phyloP scores from a whole-genome alignment of 2,113 vertebrate genomes.

The Peromyscus californicus region DNA sequence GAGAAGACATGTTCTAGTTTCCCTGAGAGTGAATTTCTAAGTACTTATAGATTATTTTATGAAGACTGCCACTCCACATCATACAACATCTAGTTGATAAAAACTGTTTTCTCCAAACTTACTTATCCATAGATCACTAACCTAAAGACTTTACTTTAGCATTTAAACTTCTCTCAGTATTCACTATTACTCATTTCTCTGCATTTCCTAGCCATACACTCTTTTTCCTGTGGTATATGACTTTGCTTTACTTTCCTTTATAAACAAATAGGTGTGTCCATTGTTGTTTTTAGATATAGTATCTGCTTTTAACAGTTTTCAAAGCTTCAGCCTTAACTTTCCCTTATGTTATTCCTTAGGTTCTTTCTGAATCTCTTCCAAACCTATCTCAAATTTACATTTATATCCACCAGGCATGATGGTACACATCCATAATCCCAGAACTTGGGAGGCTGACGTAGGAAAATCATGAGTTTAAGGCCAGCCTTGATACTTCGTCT shows the following conservation, averaged over 20 bases:
- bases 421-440: not conserved
- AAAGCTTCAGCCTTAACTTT: not conserved
- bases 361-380: constrained; percentile 8
- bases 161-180: constrained; percentile 6
- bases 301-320: not conserved
- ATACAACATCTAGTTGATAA: not conserved
- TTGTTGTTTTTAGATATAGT: not conserved
- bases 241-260: constrained; percentile 1
- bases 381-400: not conserved
- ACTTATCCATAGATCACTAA: not conserved
- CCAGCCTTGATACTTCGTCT: not conserved
- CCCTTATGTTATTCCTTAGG: not conserved
- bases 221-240: not conserved
- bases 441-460: too few species aligned
- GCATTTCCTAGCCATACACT: not conserved
- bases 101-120: constrained; percentile 42
- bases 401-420: not conserved
- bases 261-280: constrained; percentile 13
- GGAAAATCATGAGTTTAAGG: not conserved
- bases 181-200: not conserved
- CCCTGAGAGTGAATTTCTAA: not conserved
- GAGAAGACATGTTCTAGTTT: constrained; percentile 3
- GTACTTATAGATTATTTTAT: constrained; percentile 10
- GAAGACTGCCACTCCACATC: constrained; percentile 25
- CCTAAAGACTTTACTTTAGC: not conserved